Base-by-base conservation (phyloP, 2,888 invertebrate genomes). In the Latrodectus hesperus region DNA sequence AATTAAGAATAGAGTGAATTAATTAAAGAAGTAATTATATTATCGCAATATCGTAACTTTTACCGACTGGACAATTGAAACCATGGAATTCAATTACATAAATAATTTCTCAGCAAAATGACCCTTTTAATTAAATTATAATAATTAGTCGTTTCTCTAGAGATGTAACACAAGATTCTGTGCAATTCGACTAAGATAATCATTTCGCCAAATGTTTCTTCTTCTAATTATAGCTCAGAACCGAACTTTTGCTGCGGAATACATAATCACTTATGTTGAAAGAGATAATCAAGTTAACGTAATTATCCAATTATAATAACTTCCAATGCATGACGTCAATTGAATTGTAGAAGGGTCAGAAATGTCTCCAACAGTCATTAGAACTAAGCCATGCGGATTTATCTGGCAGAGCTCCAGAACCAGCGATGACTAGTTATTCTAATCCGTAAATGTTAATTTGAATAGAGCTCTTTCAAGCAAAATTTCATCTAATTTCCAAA, bases 281-380 rank as follows among this genome's bases (percentile, higher is more conserved):
- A 38, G 38, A 65, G 49, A 49, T 77, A 77, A 77, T 77, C 76
- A 77, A 77, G 76, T 77, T 77, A 77, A 67, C n/a, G 67, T 67
- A 77, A 77, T 77, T 77, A 77, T 77, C 76, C 67, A 67, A 77
- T 77, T 77, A 78, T 67, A 80, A 80, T 49, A 80, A 60, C 71
- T 26, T 52, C 22, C 22, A 14, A 77, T 51, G 49, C 70, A 22
- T 26, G n/a, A 38, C 38, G 51, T 17, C 53, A 16, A 26, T 38
- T 49, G 60, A 10, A 5, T 9, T 10, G 55, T 55, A 64, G 51
- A 38, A 16, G 12, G 53, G 17, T 12, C 80, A n/a, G 51, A 16
- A n/a, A 17, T 12, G 3, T 65, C 22, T 9, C 17, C 14, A 16
- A 38, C 26, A 51, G 10, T 51, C 72, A 49, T 16, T 80, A 72